Evolutionary conservation across 2,888 invertebrate genomes (phyloP).

Genomic region (Sphaerophoria rueppellii): DNA sequence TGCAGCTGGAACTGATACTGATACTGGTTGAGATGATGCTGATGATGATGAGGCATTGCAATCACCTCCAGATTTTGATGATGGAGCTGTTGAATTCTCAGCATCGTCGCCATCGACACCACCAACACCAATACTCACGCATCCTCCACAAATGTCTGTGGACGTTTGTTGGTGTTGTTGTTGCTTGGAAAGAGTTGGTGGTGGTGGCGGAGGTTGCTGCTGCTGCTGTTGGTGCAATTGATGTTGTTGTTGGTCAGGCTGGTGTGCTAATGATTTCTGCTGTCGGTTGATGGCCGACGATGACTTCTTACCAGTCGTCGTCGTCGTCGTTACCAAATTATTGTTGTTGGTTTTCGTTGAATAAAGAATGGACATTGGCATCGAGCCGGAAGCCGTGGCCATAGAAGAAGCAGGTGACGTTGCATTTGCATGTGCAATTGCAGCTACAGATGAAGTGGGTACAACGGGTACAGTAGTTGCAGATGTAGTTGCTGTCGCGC

Average conservation of each 20-base stretch:
- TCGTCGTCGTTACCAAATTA: conserved; percentile 26
- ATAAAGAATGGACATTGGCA: not conserved
- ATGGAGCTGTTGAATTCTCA: conserved; percentile 21
- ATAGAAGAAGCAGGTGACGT: conserved; percentile 75
- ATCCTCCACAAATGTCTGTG: conserved; percentile 65
- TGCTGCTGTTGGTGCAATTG: conserved; percentile 52
- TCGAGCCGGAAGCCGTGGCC: not conserved
- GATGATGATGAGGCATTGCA: conserved; percentile 75
- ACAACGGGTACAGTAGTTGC: not conserved
- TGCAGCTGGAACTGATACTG: conserved; percentile 76
- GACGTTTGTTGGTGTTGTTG: conserved; percentile 71
- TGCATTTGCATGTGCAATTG: conserved; percentile 76
- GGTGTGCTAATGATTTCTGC: conserved; percentile 48
- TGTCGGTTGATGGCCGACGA: conserved; percentile 36
- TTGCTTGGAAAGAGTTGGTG: conserved; percentile 61
- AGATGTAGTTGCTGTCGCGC: conserved; percentile 55
- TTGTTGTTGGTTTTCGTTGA: conserved; percentile 62
- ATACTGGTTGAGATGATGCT: conserved; percentile 65
- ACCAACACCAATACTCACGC: conserved; percentile 70
- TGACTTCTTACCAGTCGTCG: conserved; percentile 55
- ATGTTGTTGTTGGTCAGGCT: conserved; percentile 47
- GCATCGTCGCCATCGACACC: conserved; percentile 61
- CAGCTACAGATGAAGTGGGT: conserved; percentile 68
- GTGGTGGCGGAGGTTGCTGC: conserved; percentile 64
- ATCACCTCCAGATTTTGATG: conserved; percentile 40